Conservation (phyloP, 2,113 vertebrate genomes). For the Dicerorhinus sumatrensis region DNA sequence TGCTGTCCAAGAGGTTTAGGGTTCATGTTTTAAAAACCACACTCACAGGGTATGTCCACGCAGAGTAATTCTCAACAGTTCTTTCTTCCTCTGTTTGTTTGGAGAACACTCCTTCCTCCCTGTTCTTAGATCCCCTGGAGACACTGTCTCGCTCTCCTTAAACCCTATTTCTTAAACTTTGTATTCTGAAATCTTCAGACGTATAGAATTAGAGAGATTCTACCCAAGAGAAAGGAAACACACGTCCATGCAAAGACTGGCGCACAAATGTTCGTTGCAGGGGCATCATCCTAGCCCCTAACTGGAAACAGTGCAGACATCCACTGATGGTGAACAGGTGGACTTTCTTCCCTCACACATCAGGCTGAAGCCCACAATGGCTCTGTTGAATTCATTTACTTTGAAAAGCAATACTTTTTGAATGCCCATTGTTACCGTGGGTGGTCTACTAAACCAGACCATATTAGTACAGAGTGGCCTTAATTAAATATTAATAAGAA, state of each 20-base stretch:
- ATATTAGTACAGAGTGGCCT: no score
- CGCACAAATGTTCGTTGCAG: fast-evolving
- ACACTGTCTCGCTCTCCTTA: background rate
- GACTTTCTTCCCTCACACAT: background rate
- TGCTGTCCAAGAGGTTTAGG: no score
- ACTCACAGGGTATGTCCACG: fast-evolving
- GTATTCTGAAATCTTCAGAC: background rate
- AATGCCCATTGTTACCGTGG: background rate
- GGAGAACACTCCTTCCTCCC: no score
- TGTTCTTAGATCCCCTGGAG: no score
- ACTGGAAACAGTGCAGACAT: fast-evolving
- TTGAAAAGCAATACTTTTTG: background rate
- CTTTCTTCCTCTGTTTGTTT: no score
- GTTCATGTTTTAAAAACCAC: no score
- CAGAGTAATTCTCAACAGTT: background rate
- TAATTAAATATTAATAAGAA: background rate
- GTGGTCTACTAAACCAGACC: background rate
- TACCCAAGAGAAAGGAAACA: no score
- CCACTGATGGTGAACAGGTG: fast-evolving
- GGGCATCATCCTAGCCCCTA: background rate
- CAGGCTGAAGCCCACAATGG: background rate
- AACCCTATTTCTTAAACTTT: no score
- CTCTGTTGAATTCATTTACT: background rate
- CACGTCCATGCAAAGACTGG: fast-evolving
- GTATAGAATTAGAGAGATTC: background rate